Evolutionary conservation across 2,888 invertebrate species (phyloP).

Genomic region (Liopterus haemorrhoidalis): DNA sequence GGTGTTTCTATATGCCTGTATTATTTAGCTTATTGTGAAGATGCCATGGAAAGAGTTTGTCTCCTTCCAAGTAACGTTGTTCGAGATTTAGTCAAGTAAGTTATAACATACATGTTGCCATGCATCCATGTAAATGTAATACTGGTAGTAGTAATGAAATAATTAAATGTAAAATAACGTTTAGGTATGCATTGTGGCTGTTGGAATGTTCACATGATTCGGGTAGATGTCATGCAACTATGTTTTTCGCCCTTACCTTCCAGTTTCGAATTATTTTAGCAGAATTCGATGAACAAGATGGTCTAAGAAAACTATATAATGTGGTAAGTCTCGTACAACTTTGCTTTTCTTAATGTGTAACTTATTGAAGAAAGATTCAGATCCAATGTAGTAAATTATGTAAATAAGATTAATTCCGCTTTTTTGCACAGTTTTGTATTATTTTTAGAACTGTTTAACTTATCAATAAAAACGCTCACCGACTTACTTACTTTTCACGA

Average conservation of each 20-base stretch:
- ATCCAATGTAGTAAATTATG: too few relatives aligned
- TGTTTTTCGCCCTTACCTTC: slow-evolving; percentile 95
- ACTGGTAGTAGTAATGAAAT: too few relatives aligned
- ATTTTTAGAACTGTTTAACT: too few relatives aligned
- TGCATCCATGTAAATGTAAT: background rate
- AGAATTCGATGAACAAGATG: slow-evolving; percentile 90
- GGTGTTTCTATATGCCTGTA: slow-evolving; percentile 95
- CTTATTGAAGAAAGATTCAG: too few relatives aligned
- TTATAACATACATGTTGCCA: slow-evolving; percentile 14
- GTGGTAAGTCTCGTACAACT: slow-evolving; percentile 66
- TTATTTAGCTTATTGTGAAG: slow-evolving; percentile 94
- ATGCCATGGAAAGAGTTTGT: slow-evolving; percentile 95
- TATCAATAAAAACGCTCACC: too few relatives aligned
- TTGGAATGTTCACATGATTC: slow-evolving; percentile 90
- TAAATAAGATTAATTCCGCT: too few relatives aligned
- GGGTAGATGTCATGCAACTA: slow-evolving; percentile 94
- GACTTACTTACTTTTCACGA: too few relatives aligned
- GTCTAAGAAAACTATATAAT: slow-evolving; percentile 88
- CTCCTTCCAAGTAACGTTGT: slow-evolving; percentile 72
- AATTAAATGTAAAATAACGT: slow-evolving; percentile 26
- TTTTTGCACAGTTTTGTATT: too few relatives aligned
- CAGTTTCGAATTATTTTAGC: slow-evolving; percentile 89
- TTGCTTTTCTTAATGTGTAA: background rate
- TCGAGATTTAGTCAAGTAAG: slow-evolving; percentile 67
- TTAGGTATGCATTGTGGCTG: slow-evolving; percentile 87